Evolutionary conservation across 2,797 vertebrate genomes (phyloP).

Genomic region (Enteromius paludinosus): DNA sequence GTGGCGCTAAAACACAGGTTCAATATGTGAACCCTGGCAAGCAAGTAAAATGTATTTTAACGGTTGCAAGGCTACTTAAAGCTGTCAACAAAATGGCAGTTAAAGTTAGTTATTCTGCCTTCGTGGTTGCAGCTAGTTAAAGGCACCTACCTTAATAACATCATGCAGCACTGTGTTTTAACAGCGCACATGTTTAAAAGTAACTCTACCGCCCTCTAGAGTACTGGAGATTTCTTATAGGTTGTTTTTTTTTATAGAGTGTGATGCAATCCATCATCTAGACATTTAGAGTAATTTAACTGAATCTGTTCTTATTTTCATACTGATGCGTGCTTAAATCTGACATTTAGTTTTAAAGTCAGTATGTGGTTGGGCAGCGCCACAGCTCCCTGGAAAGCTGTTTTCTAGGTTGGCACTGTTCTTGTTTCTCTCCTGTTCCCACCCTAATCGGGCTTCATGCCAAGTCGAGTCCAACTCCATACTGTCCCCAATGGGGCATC

Average conservation of each 20-base stretch:
- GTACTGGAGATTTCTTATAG: constrained; percentile 1
- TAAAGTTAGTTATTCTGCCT: background rate
- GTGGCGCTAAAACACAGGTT: no score
- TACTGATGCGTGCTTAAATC: background rate
- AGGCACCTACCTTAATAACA: no score
- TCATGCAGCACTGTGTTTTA: background rate
- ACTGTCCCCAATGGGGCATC: constrained; percentile 30
- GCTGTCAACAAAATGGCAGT: background rate
- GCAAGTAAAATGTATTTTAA: background rate
- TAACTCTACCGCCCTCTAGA: background rate
- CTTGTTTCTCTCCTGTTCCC: constrained; percentile 45
- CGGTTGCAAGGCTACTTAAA: no score
- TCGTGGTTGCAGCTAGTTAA: background rate
- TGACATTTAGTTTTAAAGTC: constrained; percentile 45
- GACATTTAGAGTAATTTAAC: background rate
- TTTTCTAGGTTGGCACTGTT: constrained; percentile 54
- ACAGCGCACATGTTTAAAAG: background rate
- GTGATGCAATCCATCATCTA: background rate
- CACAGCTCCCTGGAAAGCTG: constrained; percentile 31
- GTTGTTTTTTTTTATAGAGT: background rate
- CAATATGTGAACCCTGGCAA: no score
- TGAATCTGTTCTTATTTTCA: background rate
- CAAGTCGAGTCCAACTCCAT: constrained; percentile 40
- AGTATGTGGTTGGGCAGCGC: constrained; percentile 45
- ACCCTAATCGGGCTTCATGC: constrained; percentile 38